Evolutionary conservation across 30 jellyfish, hydroid and myxozoan species (phyloP).

Genomic region (Mastigias papua): DNA sequence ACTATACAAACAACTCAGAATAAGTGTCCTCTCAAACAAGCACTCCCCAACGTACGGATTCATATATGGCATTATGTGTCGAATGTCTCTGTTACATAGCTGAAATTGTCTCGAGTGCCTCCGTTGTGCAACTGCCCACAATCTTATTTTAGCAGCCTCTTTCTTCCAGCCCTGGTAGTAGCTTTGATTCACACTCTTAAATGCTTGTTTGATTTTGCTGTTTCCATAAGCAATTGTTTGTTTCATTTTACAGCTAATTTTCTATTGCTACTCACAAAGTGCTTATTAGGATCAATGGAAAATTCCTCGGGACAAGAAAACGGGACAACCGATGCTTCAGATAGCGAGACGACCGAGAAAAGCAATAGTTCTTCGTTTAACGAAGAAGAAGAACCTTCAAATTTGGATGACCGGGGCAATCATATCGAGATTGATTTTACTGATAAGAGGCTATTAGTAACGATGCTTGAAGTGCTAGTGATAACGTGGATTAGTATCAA

Average conservation of each 20-base stretch:
- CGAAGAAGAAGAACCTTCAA: conserved; percentile 23
- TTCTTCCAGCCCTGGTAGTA: no score
- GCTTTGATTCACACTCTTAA: no score
- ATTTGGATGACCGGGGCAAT: background rate
- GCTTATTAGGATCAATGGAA: conserved; percentile 26
- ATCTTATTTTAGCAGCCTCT: no score
- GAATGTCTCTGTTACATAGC: no score
- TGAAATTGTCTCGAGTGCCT: no score
- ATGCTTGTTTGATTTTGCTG: no score
- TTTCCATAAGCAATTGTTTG: no score
- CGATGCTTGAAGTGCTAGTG: conserved; percentile 45
- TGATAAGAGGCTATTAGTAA: conserved; percentile 12
- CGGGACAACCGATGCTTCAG: conserved; percentile 6
- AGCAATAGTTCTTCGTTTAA: background rate
- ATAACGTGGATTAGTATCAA: conserved; percentile 54
- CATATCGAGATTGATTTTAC: conserved; percentile 30
- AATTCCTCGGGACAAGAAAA: conserved; percentile 1
- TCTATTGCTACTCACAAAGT: conserved; percentile 13
- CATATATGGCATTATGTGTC: no score
- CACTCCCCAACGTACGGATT: no score
- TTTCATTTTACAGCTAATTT: conserved; percentile 41
- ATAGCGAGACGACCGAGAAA: background rate
- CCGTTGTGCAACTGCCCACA: no score
- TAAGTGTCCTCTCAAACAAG: no score
- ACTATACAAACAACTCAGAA: no score